Evolutionary conservation across 2,797 vertebrate genomes (phyloP).

Genomic region (Choloepus didactylus): DNA sequence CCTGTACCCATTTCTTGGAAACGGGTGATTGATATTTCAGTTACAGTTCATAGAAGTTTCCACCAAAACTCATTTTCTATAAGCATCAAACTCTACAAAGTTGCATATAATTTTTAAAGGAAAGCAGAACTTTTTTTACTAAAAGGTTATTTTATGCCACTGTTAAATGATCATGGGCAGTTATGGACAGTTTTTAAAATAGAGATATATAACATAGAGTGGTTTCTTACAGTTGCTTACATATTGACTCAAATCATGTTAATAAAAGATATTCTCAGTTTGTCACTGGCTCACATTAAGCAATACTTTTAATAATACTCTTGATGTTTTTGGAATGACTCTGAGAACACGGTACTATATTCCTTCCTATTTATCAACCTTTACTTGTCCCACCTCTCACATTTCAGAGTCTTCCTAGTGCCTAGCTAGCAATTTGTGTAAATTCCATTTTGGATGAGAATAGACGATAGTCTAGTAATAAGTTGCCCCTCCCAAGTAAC

Average conservation of each 20-base stretch:
- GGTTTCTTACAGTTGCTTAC: background rate
- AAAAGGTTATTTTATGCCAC: background rate
- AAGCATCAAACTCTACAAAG: background rate
- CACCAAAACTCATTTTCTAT: background rate
- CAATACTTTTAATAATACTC: background rate
- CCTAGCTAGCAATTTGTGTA: background rate
- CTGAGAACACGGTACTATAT: background rate
- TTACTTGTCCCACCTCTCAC: background rate
- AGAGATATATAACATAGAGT: background rate
- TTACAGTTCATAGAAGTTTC: background rate
- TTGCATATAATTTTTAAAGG: conserved; percentile 8
- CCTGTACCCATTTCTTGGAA: background rate
- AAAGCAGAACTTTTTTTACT: background rate
- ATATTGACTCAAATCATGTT: background rate
- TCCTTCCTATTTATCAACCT: background rate
- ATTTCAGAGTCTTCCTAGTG: background rate
- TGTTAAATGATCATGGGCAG: background rate
- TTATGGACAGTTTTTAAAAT: background rate
- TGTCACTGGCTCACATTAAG: background rate
- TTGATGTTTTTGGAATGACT: background rate
- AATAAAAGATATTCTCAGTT: background rate
- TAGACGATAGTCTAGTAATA: background rate
- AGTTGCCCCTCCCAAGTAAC: background rate
- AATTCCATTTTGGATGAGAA: background rate
- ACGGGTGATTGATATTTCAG: background rate